Evolutionary conservation across 2,888 invertebrate species (phyloP).

Genomic region (Xestia c-nigrum): DNA sequence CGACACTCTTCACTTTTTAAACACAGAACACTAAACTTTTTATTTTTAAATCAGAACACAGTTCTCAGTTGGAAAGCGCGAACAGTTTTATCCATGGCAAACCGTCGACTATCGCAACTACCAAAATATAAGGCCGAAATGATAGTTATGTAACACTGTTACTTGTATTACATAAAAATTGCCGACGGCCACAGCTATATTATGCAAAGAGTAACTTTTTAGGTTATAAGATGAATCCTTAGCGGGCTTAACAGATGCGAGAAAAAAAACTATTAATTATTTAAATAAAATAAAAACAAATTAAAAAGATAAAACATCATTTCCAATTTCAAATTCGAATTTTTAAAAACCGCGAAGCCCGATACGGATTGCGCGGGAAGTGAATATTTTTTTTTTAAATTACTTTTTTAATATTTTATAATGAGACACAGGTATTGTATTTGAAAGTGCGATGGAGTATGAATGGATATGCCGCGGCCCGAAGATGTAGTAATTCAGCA

Average conservation of each 20-base stretch:
- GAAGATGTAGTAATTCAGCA: conserved; percentile 62
- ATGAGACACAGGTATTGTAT: conserved; percentile 44
- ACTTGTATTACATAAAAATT: conserved; percentile 88
- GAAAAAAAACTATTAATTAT: conserved; percentile 3
- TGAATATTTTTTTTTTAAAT: conserved; percentile 32
- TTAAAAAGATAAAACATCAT: conserved; percentile 4
- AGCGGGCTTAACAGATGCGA: conserved; percentile 46
- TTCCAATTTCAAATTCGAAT: conserved; percentile 37
- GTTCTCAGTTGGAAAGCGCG: conserved; percentile 77
- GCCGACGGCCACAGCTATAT: conserved; percentile 79
- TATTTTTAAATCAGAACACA: conserved; percentile 56
- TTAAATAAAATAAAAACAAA: conserved; percentile 11
- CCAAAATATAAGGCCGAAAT: conserved; percentile 88
- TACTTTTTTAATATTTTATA: conserved; percentile 46
- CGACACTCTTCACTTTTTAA: conserved; percentile 62
- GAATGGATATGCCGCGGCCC: conserved; percentile 47
- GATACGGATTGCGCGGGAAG: conserved; percentile 44
- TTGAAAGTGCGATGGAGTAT: conserved; percentile 61
- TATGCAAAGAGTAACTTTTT: conserved; percentile 72
- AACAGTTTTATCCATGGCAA: conserved; percentile 77
- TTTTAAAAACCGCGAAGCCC: conserved; percentile 30
- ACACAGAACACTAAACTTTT: conserved; percentile 61
- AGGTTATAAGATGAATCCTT: conserved; percentile 77
- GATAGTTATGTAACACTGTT: conserved; percentile 85
- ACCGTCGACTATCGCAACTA: conserved; percentile 81